Evolutionary conservation across 2,113 vertebrate genomes (phyloP).

Genomic region (Tetrax tetrax): DNA sequence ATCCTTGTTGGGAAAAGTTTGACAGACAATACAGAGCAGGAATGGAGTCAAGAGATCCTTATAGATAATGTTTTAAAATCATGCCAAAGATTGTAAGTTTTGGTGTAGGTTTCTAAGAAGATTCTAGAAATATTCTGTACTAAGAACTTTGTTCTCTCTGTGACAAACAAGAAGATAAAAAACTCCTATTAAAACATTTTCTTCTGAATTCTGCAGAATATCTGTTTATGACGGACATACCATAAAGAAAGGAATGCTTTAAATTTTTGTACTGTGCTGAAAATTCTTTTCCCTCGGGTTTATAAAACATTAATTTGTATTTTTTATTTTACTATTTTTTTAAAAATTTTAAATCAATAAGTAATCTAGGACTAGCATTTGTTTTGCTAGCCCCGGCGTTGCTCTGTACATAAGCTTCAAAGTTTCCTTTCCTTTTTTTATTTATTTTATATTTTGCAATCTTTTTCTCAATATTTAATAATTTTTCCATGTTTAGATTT

Average conservation of each 20-base stretch:
- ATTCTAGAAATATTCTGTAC: background rate
- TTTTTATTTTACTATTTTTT: constrained; percentile 90
- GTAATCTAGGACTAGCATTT: constrained; percentile 91
- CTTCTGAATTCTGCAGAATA: background rate
- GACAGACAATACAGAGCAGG: background rate
- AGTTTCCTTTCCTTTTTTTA: constrained; percentile 94
- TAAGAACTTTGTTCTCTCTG: background rate
- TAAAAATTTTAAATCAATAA: constrained; percentile 82
- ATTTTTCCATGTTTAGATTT: constrained; percentile 91
- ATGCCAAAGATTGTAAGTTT: background rate
- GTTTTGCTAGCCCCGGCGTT: constrained; percentile 90
- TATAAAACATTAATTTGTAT: constrained; percentile 90
- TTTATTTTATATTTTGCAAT: constrained; percentile 98
- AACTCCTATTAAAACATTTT: background rate
- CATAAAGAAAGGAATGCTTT: constrained; percentile 88
- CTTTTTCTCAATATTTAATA: constrained; percentile 97
- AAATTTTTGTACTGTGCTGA: constrained; percentile 84
- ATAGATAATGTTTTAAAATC: background rate
- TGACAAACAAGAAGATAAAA: background rate
- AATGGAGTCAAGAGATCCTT: background rate
- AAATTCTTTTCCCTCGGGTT: constrained; percentile 87
- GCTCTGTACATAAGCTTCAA: constrained; percentile 86
- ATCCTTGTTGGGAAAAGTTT: background rate
- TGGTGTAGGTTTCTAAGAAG: background rate
- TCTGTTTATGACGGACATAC: background rate